Evolutionary conservation across 2,113 vertebrate species (phyloP).

Genomic region (Vireo altiloquus): DNA sequence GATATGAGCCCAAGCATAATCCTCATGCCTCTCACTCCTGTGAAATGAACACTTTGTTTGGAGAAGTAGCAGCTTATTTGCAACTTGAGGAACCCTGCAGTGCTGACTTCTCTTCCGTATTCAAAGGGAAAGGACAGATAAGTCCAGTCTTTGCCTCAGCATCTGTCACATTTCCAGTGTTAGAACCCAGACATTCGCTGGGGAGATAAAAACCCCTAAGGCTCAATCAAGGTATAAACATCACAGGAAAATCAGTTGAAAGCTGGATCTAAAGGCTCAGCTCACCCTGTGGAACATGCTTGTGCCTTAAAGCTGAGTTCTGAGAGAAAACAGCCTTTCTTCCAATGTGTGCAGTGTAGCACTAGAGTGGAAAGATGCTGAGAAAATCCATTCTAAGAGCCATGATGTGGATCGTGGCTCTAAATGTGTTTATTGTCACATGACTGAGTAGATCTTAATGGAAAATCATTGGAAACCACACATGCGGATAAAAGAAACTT

Average conservation of each 20-base stretch:
- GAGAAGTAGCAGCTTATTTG: slow-evolving; percentile 24
- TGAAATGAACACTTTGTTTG: slow-evolving; percentile 71
- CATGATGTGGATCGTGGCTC: not conserved
- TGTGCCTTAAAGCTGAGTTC: not conserved
- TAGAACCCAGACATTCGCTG: not conserved
- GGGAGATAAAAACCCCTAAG: not conserved
- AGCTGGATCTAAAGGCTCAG: not conserved
- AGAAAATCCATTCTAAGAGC: slow-evolving; percentile 28
- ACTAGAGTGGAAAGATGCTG: not conserved
- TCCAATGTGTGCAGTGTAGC: not conserved
- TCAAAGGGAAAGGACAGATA: slow-evolving; percentile 58
- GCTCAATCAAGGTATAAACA: not conserved
- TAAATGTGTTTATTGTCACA: slow-evolving; percentile 18
- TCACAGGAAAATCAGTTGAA: not conserved
- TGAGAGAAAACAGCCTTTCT: not conserved
- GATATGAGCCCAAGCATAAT: slow-evolving; percentile 25
- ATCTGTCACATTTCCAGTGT: slow-evolving; percentile 57
- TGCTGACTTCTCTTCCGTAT: not conserved
- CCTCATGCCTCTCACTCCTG: slow-evolving; percentile 53
- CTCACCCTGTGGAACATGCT: not conserved
- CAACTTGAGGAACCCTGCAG: slow-evolving; percentile 7
- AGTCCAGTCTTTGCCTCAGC: slow-evolving; percentile 63
- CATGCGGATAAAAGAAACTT: not conserved
- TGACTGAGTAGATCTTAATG: slow-evolving; percentile 51
- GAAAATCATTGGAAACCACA: slow-evolving; percentile 56